Evolutionary conservation across 2,113 vertebrate genomes (phyloP).

Genomic region (Pelvicachromis taeniatus): DNA sequence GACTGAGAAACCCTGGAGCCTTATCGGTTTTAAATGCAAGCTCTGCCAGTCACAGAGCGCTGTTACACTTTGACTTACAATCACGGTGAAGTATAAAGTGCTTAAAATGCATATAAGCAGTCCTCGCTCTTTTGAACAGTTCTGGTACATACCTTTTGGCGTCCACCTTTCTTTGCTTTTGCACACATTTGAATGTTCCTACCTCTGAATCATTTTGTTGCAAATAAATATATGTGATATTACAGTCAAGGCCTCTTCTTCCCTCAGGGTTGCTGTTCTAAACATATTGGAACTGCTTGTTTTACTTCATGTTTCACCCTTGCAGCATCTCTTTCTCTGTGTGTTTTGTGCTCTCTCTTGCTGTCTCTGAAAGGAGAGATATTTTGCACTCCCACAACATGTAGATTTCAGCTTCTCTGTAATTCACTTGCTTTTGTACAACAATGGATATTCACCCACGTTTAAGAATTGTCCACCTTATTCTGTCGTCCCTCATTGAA

Average conservation of each 20-base stretch:
- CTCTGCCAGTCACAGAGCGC: not conserved
- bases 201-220: constrained; percentile 11
- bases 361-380: not conserved
- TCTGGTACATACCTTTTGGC: not conserved
- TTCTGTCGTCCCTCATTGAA: constrained; percentile 11
- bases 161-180: not conserved
- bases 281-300: constrained; percentile 60
- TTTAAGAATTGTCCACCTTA: not conserved
- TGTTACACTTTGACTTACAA: not conserved
- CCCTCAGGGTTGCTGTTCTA: constrained; percentile 41
- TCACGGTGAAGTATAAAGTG: not conserved
- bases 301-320: constrained; percentile 55
- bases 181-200: not conserved
- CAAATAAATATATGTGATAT: constrained; percentile 43
- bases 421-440: not conserved
- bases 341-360: not conserved
- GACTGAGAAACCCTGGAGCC: not conserved
- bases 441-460: not conserved
- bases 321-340: not conserved
- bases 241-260: constrained; percentile 19
- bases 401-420: constrained; percentile 1
- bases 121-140: not conserved
- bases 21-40: constrained; percentile 34
- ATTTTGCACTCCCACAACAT: constrained; percentile 1
- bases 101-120: not conserved